These are phyloP conservation scores for Junonia oenone DNA, from an alignment of 2,888 invertebrate species.

Conservation along the genomic window DNA sequence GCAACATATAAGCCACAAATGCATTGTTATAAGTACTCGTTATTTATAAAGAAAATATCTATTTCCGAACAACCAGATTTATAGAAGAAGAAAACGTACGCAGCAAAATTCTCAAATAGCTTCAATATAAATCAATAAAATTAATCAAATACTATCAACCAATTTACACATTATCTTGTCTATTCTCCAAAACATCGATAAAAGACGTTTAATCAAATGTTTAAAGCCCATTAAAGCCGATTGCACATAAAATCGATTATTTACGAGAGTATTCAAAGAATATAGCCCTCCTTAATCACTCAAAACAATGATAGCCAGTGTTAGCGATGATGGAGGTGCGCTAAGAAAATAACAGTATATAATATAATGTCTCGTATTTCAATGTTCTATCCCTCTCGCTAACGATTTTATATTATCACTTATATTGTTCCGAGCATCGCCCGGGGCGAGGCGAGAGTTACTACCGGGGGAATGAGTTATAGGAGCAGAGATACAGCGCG, in stretches of 20 bases:
- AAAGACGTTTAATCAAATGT: no score
- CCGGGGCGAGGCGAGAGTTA: conserved; percentile 21
- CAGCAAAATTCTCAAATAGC: no score
- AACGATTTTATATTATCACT: conserved; percentile 26
- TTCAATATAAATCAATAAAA: no score
- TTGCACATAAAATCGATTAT: neutral
- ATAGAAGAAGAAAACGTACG: no score
- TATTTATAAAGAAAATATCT: no score
- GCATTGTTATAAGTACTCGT: no score
- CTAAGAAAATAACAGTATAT: conserved; percentile 1
- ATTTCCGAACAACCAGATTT: no score
- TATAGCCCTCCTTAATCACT: neutral
- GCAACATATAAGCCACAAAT: no score
- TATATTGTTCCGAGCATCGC: conserved; percentile 24
- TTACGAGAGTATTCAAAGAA: neutral
- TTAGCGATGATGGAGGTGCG: neutral
- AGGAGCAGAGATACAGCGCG: conserved; percentile 16
- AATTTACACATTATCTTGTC: no score
- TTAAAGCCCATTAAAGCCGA: neutral
- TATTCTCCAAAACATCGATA: no score
- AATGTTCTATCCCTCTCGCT: conserved; percentile 4
- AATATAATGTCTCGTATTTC: neutral
- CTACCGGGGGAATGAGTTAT: conserved; percentile 24
- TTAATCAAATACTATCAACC: no score
- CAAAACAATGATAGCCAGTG: neutral